Evolutionary conservation across 2,888 invertebrate genomes (phyloP), one percentile per base, ranked within the genome.

Genomic region (Aphrophora alni): DNA sequence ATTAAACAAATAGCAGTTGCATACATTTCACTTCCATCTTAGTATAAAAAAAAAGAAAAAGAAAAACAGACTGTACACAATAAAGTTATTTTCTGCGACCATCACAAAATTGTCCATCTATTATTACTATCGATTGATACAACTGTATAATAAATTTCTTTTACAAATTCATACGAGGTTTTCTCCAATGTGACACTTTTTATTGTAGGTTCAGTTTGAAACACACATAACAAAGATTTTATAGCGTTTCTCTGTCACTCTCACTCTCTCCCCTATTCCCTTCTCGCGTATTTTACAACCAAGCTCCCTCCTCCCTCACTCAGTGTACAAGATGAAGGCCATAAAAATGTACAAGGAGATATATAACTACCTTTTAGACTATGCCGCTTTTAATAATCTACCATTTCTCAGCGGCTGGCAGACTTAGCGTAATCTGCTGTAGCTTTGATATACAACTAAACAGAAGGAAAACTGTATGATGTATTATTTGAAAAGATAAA

Each of bases 321-420:
- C 59, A 21, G 59, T 59, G 21, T 59, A 59, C 21, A 59, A 59
- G 59, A 59, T 59, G 59, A 59, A 59, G 59, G 59, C 59, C 59
- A 59, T 59, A 59, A 59, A 59, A 59, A 59, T 59, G 59, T 59
- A 59, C 59, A 59, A n/a, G 59, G 59, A 59, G 59, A 59, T 59
- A 21, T 59, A 59, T 59, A 59, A 59, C 59, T 59, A 59, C 59
- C 59, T 59, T 59, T 59, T 59, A 59, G 59, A 59, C 59, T 59
- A 21, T 59, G 21, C 59, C 21, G 59, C 59, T 59, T 59, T 59
- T 59, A 59, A 59, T 59, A 59, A 59, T 59, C 59, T 59, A 21
- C 73, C 38, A 24, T 73, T 73, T 73, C 73, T 73, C 73, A 38
- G 33, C 4, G 71, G 5, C 71, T 3, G 27, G 12, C 5, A 69